Percentiles rank a stretch among this genome's conserved stretches.
phyloP scores from a whole-genome alignment of 1,140 invertebrate species.

The Batillaria attramentaria region DNA sequence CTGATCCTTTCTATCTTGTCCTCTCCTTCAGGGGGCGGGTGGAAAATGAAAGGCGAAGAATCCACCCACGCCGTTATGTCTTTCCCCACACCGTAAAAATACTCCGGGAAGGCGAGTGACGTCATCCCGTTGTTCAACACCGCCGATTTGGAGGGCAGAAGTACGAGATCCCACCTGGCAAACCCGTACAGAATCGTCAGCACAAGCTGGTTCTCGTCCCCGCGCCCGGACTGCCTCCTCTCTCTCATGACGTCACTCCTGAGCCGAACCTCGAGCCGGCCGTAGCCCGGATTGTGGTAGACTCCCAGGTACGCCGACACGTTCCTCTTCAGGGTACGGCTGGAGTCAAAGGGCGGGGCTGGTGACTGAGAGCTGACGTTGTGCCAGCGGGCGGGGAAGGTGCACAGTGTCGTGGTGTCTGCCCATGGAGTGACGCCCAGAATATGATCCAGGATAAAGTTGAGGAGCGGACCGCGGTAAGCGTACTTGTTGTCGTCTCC shows the following conservation, averaged over 20 bases:
- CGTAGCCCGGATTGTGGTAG: constrained; percentile 40
- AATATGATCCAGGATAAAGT: constrained; percentile 48
- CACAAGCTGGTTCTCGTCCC: not conserved
- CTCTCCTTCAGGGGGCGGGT: constrained; percentile 8
- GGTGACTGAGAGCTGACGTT: not conserved
- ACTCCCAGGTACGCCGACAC: constrained; percentile 33
- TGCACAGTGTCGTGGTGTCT: constrained; percentile 46
- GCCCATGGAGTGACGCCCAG: constrained; percentile 51
- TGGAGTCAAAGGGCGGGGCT: constrained; percentile 34
- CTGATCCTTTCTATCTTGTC: constrained; percentile 6
- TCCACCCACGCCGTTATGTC: constrained; percentile 8
- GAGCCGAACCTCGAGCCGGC: constrained; percentile 22
- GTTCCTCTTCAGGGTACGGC: constrained; percentile 20
- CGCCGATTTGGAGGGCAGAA: not conserved
- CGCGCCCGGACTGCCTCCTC: too few species aligned
- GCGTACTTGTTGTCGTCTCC: constrained; percentile 44
- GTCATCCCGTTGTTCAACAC: not conserved
- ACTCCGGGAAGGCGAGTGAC: constrained; percentile 20
- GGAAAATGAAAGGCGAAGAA: constrained; percentile 13
- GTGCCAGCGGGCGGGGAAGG: constrained; percentile 43
- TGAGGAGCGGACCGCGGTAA: constrained; percentile 44
- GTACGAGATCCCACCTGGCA: constrained; percentile 20
- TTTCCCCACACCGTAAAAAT: constrained; percentile 29
- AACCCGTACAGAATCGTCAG: constrained; percentile 15
- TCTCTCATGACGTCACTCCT: too few species aligned